Conservation (phyloP, 1,140 invertebrate species). For the Drosophila tristis region DNA sequence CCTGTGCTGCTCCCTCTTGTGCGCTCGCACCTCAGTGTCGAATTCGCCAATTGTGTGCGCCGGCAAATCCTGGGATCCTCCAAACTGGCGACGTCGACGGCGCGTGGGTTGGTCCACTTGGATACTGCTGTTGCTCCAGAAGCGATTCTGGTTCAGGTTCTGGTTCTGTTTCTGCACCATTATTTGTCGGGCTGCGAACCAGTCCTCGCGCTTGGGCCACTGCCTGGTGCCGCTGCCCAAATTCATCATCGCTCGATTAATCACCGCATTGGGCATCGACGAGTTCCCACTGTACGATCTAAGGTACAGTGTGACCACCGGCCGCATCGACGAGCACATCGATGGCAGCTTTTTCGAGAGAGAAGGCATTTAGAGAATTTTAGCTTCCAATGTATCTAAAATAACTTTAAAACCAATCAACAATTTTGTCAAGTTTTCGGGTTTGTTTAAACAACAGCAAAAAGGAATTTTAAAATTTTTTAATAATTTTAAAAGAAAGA, state of each 20-base stretch:
- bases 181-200: neutral
- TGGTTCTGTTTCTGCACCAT: conserved; percentile 1
- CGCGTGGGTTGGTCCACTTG: neutral
- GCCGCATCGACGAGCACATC: neutral
- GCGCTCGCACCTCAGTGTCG: too few relatives aligned
- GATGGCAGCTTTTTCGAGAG: conserved; percentile 13
- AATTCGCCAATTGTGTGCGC: neutral
- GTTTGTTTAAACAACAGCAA: neutral
- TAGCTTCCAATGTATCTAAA: neutral
- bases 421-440: neutral
- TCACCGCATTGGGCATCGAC: neutral
- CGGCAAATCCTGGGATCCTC: neutral
- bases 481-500: conserved; percentile 3
- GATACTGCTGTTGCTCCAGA: neutral
- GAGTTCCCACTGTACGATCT: neutral
- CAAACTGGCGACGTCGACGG: neutral
- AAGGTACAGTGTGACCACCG: neutral
- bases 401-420: neutral
- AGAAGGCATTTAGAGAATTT: conserved; percentile 16
- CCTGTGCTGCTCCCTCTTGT: too few relatives aligned
- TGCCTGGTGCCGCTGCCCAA: neutral
- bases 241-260: neutral
- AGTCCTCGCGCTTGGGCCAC: conserved; percentile 31
- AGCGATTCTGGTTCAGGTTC: neutral
- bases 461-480: conserved; percentile 2